Conservation (phyloP, 2,797 vertebrate genomes). For the Anisognathus igniventris region DNA sequence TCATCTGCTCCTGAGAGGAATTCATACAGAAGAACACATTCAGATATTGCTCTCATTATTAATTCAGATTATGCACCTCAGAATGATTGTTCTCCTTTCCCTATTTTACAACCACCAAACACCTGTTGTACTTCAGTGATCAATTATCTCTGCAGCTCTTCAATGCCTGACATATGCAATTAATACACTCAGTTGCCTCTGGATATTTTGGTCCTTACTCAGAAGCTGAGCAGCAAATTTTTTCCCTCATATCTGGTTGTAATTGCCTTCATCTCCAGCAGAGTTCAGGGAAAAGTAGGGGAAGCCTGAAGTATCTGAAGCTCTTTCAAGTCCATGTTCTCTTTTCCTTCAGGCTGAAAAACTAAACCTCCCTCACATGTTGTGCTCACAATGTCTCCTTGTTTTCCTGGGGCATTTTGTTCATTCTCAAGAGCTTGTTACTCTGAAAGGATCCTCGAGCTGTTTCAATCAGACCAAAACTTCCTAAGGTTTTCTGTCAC, state of each 20-base stretch:
- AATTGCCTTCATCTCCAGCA: background rate
- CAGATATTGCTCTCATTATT: background rate
- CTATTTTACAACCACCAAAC: background rate
- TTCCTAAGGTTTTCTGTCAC: background rate
- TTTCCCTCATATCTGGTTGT: background rate
- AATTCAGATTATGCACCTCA: slow-evolving; percentile 7
- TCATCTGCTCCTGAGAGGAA: background rate
- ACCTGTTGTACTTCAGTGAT: background rate
- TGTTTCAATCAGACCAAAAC: background rate
- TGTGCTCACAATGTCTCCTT: background rate
- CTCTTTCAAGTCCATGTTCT: background rate
- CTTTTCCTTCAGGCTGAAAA: background rate
- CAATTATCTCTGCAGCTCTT: slow-evolving; percentile 32
- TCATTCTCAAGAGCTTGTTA: background rate
- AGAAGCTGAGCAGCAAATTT: background rate
- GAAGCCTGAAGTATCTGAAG: background rate
- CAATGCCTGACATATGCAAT: background rate
- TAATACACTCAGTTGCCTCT: background rate
- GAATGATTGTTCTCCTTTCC: slow-evolving; percentile 7
- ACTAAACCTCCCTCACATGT: background rate
- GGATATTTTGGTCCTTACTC: background rate
- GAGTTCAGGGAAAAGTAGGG: background rate
- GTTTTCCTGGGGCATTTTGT: background rate
- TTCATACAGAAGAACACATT: background rate
- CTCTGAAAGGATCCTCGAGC: background rate